Evolutionary conservation across 2,888 invertebrate species (phyloP), one percentile per base, ranked within the genome.

Genomic region (Heliconius cydno): DNA sequence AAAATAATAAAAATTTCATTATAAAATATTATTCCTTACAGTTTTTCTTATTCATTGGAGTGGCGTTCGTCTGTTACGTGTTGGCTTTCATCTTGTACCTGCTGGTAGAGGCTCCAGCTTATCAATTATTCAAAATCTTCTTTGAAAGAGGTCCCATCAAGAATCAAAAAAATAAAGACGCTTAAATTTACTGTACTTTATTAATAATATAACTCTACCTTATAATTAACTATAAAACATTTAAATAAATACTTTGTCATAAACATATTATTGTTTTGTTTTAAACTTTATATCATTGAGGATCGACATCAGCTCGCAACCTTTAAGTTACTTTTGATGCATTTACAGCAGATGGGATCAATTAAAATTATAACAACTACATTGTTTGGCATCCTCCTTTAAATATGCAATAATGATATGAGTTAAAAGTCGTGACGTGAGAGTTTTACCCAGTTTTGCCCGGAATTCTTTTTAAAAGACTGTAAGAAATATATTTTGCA

Each of bases 101-200:
- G 19, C 34, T 74, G 15, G 63, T 74, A 15, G 74, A 74, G 19
- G 63, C 38, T 3, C 74, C 74, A 19, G 74, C 74, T 10, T 34
- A n/a, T 38, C 74, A 57, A 72, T 72, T 72, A 57, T 57, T 57
- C 22, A 52, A 72, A n/a, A 72, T 57, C 1, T n/a, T 15, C 25
- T 72, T 57, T 22, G 30, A 30, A 13, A 52, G 38, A 30, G 6
- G 52, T 30, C 19, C 22, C 30, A 12, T 22, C 9, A 72, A 22
- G n/a, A 72, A 72, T 1, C 52, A 72, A 72, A 38, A 72, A 9
- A 30, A 19, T 72, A 52, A 72, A 57, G 28, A 2, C 4, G 25
- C 28, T 25, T 65, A 12, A 65, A 28, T 28, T 28, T 1, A 65
- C 25, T 65, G 22, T n/a, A 22, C n/a, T n/a, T 60, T n/a, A 60